Evolutionary conservation across 2,113 vertebrate species (phyloP).

Genomic region (Thinocorus orbignyianus): DNA sequence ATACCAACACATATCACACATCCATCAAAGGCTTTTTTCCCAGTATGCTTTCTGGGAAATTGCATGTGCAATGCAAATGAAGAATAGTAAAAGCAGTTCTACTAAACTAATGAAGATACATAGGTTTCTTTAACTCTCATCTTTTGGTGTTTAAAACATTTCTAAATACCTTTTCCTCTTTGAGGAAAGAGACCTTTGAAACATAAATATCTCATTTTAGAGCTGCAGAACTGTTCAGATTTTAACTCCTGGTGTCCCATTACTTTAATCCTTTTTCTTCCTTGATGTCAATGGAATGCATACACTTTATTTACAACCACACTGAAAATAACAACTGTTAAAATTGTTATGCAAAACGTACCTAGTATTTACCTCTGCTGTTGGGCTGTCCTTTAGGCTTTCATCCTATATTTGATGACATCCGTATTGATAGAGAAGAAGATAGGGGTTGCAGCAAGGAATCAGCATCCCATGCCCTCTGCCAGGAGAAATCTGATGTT

Average conservation of each 20-base stretch:
- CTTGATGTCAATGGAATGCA: neutral
- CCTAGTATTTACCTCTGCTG: neutral
- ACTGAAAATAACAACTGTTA: neutral
- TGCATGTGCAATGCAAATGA: conserved; percentile 7
- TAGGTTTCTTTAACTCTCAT: neutral
- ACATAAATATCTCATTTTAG: conserved; percentile 6
- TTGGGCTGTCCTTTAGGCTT: neutral
- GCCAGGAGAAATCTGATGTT: neutral
- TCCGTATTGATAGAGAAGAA: neutral
- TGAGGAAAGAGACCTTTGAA: conserved; percentile 1
- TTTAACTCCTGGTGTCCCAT: conserved; percentile 40
- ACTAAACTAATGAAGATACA: conserved; percentile 11
- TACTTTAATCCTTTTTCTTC: conserved; percentile 52
- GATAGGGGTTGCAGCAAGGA: neutral
- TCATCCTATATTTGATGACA: neutral
- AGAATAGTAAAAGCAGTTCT: conserved; percentile 20
- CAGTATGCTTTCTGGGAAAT: conserved; percentile 2
- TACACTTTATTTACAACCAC: neutral
- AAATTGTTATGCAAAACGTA: neutral
- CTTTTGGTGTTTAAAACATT: neutral
- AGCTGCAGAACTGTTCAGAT: conserved; percentile 46
- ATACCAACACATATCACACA: neutral
- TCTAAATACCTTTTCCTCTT: neutral
- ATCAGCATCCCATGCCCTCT: neutral
- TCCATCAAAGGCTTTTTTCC: neutral